Conservation (phyloP, 1,140 invertebrate species). For the Papilio xuthus region DNA sequence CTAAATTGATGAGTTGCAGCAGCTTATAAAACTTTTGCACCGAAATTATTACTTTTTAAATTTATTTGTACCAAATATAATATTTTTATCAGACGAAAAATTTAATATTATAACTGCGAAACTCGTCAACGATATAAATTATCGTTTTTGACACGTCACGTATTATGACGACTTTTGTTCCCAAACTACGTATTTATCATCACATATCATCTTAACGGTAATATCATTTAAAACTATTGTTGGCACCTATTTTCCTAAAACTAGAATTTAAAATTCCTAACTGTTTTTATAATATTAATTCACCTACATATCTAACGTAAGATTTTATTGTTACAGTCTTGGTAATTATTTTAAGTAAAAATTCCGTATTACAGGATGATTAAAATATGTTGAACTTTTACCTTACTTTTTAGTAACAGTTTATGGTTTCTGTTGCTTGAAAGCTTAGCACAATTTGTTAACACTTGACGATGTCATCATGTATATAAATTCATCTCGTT, state of each 20-base stretch:
- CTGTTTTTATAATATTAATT: neutral
- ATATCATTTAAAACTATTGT: neutral
- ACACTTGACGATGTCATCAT: neutral
- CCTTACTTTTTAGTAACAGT: too few relatives aligned
- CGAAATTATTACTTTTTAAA: neutral
- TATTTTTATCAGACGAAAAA: neutral
- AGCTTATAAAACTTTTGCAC: neutral
- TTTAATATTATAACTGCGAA: neutral
- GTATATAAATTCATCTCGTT: slow-evolving; percentile 13
- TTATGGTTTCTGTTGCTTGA: neutral
- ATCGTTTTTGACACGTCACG: slow-evolving; percentile 35
- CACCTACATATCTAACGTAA: too few relatives aligned
- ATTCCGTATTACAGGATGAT: too few relatives aligned
- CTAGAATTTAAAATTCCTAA: neutral
- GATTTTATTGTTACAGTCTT: too few relatives aligned
- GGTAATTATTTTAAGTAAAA: too few relatives aligned
- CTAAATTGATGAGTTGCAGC: neutral
- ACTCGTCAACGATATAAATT: slow-evolving; percentile 25
- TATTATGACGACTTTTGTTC: slow-evolving; percentile 11
- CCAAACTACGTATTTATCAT: slow-evolving; percentile 19
- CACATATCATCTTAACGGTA: slow-evolving; percentile 18
- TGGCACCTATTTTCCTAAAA: neutral
- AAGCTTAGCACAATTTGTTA: neutral
- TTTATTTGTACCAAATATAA: neutral
- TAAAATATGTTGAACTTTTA: too few relatives aligned